Evolutionary conservation across 2,113 vertebrate genomes (phyloP), one percentile per base, ranked within the genome.

Genomic region (Lynx canadensis): DNA sequence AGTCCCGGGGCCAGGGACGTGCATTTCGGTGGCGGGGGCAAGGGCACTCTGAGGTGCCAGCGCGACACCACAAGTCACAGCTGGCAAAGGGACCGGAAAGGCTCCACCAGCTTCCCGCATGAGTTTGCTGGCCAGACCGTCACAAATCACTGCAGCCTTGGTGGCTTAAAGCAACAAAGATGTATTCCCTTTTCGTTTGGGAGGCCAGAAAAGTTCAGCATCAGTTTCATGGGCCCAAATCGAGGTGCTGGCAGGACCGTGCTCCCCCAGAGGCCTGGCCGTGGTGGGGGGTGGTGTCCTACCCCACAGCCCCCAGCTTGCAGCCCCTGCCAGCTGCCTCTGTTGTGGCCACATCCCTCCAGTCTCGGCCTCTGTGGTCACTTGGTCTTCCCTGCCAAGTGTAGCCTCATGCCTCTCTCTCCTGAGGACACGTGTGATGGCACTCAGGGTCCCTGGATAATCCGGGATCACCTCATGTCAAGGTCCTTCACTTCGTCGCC

Each of bases 1-100:
- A 93, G 33, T 66, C 60, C 45, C 3, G 31, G 68, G 9, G 7
- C 78, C 8, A 25, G 50, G 63, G 65, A n/a, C 1, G 0, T 0
- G 14, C 65, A 21, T 19, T 79, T 36, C 5, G 2, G 18, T 25
- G 23, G 41, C 4, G 7, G 48, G 18, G 7, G 29, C 15, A 36
- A 18, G 36, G 73, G 19, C 19, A 19, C 31, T 33, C 38, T 23
- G 21, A 71, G 66, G 19, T 4, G n/a, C 84, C 38, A 31, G 65
- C n/a, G 3, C 1, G 13, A 55, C 1, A 25, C 3, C 3, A 0
- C 8, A 52, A 69, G 82, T 14, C 21, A 36, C 55, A 4, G 15
- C 29, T 45, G 13, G 45, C 33, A 41, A 71, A 18, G 33, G 65
- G n/a, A 52, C 14, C 4, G 1, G 38, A 74, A 14, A 31, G 63